These are phyloP conservation scores for Corythoichthys haematopterus DNA, from an alignment of 2,113 vertebrate species.

Conservation along the genomic window DNA sequence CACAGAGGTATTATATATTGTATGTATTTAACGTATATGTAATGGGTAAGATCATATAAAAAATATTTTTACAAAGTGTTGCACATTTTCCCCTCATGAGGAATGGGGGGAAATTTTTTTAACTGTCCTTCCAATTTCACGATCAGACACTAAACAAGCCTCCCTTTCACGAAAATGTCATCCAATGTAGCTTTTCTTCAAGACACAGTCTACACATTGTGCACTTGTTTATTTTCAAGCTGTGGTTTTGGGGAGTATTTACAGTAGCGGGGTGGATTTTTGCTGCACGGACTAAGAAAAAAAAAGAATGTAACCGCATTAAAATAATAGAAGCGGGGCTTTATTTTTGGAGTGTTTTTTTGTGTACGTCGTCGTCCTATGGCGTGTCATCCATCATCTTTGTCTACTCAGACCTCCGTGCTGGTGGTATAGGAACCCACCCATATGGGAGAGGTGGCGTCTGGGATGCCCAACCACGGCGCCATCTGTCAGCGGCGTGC, in stretches of 20 bases:
- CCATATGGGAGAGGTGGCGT: conserved; percentile 75
- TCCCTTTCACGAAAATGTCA: neutral
- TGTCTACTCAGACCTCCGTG: neutral
- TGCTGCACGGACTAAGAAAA: neutral
- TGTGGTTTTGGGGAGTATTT: conserved; percentile 1
- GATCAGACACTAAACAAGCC: neutral
- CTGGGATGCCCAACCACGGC: conserved; percentile 70
- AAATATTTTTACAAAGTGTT: neutral
- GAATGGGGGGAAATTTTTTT: neutral
- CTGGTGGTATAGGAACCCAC: conserved; percentile 58
- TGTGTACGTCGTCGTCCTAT: neutral
- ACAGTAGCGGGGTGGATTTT: neutral
- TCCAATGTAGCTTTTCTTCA: neutral
- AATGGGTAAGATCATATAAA: neutral
- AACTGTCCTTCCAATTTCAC: neutral
- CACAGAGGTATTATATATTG: too few relatives aligned
- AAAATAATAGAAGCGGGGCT: neutral
- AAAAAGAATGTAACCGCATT: neutral
- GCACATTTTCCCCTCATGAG: neutral
- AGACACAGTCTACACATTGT: neutral
- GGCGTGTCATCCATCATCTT: neutral
- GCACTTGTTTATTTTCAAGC: conserved; percentile 4
- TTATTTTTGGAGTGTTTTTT: neutral
- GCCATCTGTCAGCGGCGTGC: conserved; percentile 73
- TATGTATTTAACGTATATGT: too few relatives aligned